Evolutionary conservation across 2,113 vertebrate species (phyloP).

Genomic region (Platanista minor): DNA sequence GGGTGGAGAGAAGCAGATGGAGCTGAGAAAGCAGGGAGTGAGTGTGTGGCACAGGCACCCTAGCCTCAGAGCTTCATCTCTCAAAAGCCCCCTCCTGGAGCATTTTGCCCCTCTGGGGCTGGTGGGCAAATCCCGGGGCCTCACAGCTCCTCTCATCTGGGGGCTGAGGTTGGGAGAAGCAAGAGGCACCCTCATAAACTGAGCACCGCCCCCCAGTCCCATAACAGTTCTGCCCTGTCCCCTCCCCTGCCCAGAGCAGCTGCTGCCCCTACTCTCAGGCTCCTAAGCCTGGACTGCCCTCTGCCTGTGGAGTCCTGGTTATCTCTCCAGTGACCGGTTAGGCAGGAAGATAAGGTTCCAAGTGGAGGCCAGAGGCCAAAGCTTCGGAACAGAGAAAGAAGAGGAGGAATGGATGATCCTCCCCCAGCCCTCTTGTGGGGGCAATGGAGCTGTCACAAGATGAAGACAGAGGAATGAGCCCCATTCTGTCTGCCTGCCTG

Average conservation of each 20-base stretch:
- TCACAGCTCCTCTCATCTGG: background rate
- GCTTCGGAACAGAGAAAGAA: background rate
- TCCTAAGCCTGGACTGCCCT: background rate
- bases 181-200: background rate
- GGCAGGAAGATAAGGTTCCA: slow-evolving; percentile 1
- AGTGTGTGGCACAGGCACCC: background rate
- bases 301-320: background rate
- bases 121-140: background rate
- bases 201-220: background rate
- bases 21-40: background rate
- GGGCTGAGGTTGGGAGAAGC: too few species aligned
- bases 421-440: background rate
- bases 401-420: background rate
- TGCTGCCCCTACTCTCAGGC: background rate
- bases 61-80: background rate
- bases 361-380: background rate
- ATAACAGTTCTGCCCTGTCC: background rate
- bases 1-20: background rate
- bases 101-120: background rate
- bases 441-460: background rate
- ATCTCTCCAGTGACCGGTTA: background rate
- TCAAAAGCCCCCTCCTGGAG: background rate
- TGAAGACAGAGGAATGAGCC: background rate
- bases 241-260: fast-evolving
- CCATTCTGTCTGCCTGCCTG: background rate